These are phyloP conservation scores for Dryobotodes eremita DNA, from an alignment of 2,888 invertebrate species.

Conservation along the genomic window DNA sequence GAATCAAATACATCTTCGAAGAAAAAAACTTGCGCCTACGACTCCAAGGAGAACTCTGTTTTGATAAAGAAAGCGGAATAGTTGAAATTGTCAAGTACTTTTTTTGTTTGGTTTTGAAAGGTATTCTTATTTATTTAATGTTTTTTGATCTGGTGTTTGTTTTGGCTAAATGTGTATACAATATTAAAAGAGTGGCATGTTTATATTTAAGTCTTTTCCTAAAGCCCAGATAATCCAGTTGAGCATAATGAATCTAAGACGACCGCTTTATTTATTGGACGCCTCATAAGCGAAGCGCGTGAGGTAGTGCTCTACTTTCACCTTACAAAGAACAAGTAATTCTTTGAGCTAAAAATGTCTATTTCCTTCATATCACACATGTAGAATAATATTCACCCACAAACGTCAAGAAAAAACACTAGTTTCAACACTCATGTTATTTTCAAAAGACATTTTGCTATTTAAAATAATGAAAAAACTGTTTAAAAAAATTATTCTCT, in stretches of 20 bases:
- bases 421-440: too few species aligned
- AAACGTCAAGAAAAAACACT: too few species aligned
- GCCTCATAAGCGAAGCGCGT: too few species aligned
- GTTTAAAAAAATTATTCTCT: too few species aligned
- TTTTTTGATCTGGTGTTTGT: conserved; percentile 4
- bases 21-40: conserved; percentile 12
- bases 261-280: neutral
- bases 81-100: conserved; percentile 20
- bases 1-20: conserved; percentile 31
- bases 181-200: neutral
- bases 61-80: conserved; percentile 63
- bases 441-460: too few species aligned
- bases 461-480: too few species aligned
- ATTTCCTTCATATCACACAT: too few species aligned
- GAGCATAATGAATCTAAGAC: neutral
- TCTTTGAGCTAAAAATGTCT: too few species aligned
- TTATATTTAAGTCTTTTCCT: neutral
- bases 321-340: too few species aligned
- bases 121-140: neutral
- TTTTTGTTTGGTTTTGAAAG: neutral
- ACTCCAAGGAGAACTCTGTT: conserved; percentile 30
- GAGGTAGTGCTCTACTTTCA: too few species aligned
- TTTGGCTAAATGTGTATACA: neutral
- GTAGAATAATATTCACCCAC: too few species aligned
- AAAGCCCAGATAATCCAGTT: neutral